A percentile compares a stretch with the other conserved stretches of the same genome.
phyloP scores from a whole-genome alignment of 1,140 invertebrate species.

The Drepana arcuata region DNA sequence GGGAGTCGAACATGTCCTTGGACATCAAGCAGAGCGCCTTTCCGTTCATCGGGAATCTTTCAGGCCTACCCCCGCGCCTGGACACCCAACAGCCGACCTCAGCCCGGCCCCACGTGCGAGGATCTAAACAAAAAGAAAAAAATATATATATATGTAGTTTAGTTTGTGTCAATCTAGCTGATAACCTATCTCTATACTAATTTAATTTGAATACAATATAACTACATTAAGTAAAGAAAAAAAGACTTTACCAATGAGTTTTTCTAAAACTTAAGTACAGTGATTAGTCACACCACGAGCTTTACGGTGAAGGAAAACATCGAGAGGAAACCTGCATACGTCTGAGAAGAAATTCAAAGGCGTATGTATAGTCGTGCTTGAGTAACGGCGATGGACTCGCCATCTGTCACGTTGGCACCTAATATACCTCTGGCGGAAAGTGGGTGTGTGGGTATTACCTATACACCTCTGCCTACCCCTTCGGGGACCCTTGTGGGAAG shows the following conservation, averaged over 20 bases:
- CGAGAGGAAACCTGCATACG: too few species aligned
- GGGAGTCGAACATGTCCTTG: conserved; percentile 79
- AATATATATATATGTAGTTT: neutral
- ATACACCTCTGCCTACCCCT: neutral
- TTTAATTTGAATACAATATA: neutral
- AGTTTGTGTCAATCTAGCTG: neutral
- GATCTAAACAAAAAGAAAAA: conserved; percentile 67
- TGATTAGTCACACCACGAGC: too few species aligned
- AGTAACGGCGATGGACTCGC: too few species aligned
- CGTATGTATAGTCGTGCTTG: too few species aligned
- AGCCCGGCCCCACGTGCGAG: conserved; percentile 77
- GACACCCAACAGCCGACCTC: conserved; percentile 80
- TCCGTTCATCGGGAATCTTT: conserved; percentile 84
- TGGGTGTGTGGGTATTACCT: neutral
- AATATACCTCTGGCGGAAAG: neutral
- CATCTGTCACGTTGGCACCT: too few species aligned
- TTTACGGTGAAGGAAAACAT: too few species aligned
- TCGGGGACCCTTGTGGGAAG: neutral
- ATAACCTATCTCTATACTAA: neutral
- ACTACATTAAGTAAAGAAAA: too few species aligned
- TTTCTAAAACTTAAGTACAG: too few species aligned
- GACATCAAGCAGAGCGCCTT: conserved; percentile 84
- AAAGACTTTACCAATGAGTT: too few species aligned
- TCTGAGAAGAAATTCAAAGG: too few species aligned
- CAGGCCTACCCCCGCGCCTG: conserved; percentile 74